These are phyloP conservation scores for Ataeniobius toweri DNA, from an alignment of 2,797 vertebrate species.

Conservation along the genomic window DNA sequence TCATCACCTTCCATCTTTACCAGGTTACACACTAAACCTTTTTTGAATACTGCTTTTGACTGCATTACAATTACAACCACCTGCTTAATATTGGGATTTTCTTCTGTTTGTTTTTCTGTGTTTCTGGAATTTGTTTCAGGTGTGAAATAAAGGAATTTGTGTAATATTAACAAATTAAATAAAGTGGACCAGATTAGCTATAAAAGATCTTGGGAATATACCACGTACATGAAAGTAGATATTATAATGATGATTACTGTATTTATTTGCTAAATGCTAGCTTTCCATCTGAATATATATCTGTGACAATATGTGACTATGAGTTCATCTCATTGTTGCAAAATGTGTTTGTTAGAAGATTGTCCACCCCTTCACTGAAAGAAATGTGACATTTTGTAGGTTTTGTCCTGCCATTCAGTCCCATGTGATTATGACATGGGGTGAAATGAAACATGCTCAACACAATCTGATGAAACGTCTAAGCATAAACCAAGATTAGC, in stretches of 20 bases:
- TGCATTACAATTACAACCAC: not conserved
- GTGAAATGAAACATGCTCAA: constrained; percentile 18
- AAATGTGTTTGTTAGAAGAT: not conserved
- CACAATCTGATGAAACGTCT: constrained; percentile 1
- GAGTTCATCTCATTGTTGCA: too few relatives aligned
- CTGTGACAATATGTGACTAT: too few relatives aligned
- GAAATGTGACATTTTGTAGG: not conserved
- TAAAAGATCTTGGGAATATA: too few relatives aligned
- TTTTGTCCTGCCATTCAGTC: not conserved
- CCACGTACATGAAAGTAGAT: too few relatives aligned
- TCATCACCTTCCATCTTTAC: not conserved
- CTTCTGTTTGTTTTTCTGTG: too few relatives aligned
- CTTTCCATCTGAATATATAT: too few relatives aligned
- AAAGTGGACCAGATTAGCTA: too few relatives aligned
- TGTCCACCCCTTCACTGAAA: not conserved
- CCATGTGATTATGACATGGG: not conserved
- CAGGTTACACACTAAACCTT: not conserved
- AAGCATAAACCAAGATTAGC: constrained; percentile 6
- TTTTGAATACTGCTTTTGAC: not conserved
- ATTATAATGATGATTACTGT: too few relatives aligned
- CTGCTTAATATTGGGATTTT: too few relatives aligned
- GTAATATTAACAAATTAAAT: not conserved
- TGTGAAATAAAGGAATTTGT: not conserved
- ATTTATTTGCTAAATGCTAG: too few relatives aligned
- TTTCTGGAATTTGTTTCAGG: not conserved